Percentiles rank a stretch among this genome's conserved stretches.
Evolutionary conservation across 2,797 vertebrate genomes (phyloP).

Genomic region (Poecile montanus): DNA sequence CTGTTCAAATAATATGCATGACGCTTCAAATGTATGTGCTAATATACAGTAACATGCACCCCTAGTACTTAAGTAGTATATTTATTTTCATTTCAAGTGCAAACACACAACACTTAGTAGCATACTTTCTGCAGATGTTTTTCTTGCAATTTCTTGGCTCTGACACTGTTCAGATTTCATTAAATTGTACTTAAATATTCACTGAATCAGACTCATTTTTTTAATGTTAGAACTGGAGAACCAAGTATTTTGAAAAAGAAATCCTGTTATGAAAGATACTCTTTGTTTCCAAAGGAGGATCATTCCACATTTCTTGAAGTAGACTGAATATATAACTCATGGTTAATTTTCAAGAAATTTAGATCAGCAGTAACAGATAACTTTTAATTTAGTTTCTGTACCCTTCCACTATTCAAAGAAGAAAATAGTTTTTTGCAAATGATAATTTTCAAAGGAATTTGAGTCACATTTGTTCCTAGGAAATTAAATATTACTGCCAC

Average conservation of each 20-base stretch:
- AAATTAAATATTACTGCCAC: neutral
- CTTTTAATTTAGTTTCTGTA: neutral
- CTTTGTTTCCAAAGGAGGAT: neutral
- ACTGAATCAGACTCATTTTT: neutral
- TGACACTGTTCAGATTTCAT: neutral
- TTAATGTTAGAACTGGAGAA: neutral
- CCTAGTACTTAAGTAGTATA: neutral
- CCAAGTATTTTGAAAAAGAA: neutral
- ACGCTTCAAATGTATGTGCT: neutral
- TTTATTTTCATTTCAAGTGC: neutral
- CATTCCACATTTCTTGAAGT: neutral
- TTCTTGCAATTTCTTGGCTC: neutral
- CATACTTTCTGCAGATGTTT: neutral
- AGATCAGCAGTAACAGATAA: neutral
- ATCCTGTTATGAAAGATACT: neutral
- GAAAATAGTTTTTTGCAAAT: neutral
- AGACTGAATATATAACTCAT: neutral
- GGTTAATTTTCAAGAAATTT: neutral
- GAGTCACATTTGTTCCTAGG: neutral
- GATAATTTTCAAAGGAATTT: neutral
- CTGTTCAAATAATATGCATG: neutral
- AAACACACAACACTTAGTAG: neutral
- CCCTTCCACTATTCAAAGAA: neutral
- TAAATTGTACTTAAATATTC: neutral
- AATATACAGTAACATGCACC: neutral